Evolutionary conservation across 2,113 vertebrate species (phyloP).

Genomic region (Sebastes fasciatus): DNA sequence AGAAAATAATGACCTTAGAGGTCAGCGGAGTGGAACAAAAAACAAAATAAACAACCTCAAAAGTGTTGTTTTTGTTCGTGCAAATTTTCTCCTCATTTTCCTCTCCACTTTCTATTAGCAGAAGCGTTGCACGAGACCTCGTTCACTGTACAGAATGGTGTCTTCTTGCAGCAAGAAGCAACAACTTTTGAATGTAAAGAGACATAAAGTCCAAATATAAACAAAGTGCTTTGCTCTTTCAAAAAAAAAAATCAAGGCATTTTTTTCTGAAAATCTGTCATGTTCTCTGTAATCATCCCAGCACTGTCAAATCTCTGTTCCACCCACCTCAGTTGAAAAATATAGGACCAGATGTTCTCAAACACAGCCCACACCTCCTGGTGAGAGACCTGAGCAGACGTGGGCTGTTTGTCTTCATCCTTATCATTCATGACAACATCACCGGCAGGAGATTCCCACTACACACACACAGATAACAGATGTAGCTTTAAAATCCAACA

Average conservation of each 20-base stretch:
- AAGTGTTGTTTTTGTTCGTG: not conserved
- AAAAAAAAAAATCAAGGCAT: not conserved
- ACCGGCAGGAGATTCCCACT: conserved; percentile 37
- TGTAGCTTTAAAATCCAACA: not conserved
- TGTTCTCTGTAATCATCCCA: not conserved
- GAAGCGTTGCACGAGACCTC: too few species aligned
- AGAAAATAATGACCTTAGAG: conserved; percentile 53
- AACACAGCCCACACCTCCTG: conserved; percentile 91
- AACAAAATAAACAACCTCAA: conserved; percentile 38
- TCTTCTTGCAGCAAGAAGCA: too few species aligned
- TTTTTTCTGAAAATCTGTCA: not conserved
- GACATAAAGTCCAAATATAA: too few species aligned
- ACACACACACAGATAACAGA: not conserved
- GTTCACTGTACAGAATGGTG: too few species aligned
- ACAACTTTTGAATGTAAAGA: too few species aligned
- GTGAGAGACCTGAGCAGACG: conserved; percentile 71
- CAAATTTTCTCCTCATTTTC: not conserved
- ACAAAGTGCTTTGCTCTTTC: too few species aligned
- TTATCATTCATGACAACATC: conserved; percentile 82
- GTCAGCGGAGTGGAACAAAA: conserved; percentile 24
- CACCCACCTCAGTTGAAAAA: conserved; percentile 88
- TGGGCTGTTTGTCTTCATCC: conserved; percentile 50
- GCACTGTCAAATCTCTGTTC: not conserved
- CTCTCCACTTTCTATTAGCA: not conserved
- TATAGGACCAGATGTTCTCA: conserved; percentile 90